phyloP scores from a whole-genome alignment of 1,140 invertebrate species.

The Amyelois transitella region DNA sequence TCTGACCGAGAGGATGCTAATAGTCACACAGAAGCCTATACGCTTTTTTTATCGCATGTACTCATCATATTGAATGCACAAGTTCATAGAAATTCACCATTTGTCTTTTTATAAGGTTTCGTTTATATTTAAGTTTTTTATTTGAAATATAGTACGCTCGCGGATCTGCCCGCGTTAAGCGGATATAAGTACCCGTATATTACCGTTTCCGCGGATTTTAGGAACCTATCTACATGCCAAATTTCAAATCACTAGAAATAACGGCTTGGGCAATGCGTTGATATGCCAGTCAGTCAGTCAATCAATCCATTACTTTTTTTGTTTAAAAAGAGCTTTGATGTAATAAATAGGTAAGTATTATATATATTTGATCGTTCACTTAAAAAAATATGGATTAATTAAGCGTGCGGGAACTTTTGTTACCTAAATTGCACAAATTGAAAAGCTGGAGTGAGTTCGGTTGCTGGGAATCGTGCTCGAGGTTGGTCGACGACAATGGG shows the following conservation, averaged over 20 bases:
- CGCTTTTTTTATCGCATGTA: slow-evolving; percentile 14
- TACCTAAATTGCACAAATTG: slow-evolving; percentile 16
- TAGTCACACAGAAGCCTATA: slow-evolving; percentile 32
- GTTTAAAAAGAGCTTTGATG: too few relatives aligned
- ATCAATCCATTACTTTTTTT: too few relatives aligned
- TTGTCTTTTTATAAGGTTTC: neutral
- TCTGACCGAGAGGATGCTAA: slow-evolving; percentile 27
- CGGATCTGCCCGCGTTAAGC: too few relatives aligned
- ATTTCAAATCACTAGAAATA: too few relatives aligned
- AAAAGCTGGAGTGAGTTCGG: slow-evolving; percentile 43
- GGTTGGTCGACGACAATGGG: slow-evolving; percentile 19
- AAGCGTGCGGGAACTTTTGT: slow-evolving; percentile 48
- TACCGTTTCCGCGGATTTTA: too few relatives aligned
- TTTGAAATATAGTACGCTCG: too few relatives aligned
- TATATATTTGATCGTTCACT: neutral
- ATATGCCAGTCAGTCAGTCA: too few relatives aligned
- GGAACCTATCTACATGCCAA: too few relatives aligned
- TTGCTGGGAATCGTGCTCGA: slow-evolving; percentile 32
- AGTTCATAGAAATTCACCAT: neutral
- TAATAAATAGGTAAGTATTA: neutral
- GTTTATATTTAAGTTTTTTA: neutral
- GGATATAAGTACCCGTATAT: too few relatives aligned
- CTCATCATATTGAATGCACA: neutral
- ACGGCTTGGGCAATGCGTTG: too few relatives aligned
- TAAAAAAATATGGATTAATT: neutral